A percentile compares a stretch with the other conserved stretches of the same genome.
These are phyloP conservation scores for Echeneis naucrates DNA, from an alignment of 2,797 vertebrate genomes.

Conservation along the genomic window DNA sequence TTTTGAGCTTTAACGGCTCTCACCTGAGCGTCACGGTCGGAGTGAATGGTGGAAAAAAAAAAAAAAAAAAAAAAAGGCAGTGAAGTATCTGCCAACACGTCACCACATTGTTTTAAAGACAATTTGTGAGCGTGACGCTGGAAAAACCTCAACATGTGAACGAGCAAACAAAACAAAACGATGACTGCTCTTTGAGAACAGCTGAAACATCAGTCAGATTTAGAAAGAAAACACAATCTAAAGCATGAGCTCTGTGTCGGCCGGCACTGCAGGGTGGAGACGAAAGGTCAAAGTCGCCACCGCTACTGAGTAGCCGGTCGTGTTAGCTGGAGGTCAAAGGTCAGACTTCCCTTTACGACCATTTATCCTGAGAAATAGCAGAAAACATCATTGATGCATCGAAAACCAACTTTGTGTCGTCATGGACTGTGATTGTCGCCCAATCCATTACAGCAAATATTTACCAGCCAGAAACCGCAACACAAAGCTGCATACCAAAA, in stretches of 20 bases:
- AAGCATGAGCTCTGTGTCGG: too few species aligned
- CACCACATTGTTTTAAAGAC: too few species aligned
- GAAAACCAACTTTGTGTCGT: neutral
- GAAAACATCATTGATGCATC: neutral
- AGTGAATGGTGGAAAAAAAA: too few species aligned
- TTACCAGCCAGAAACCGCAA: neutral
- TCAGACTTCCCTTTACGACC: neutral
- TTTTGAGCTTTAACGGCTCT: neutral
- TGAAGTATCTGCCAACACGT: neutral
- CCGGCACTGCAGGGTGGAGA: neutral
- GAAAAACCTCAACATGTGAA: neutral
- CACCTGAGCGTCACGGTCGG: neutral
- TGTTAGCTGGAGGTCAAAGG: slow-evolving; percentile 14
- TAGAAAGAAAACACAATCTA: neutral
- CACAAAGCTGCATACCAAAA: neutral
- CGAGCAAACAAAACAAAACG: neutral
- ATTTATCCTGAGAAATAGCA: neutral
- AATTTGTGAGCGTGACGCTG: neutral
- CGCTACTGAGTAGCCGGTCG: too few species aligned
- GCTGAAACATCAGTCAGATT: neutral
- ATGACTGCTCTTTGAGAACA: neutral
- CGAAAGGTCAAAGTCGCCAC: too few species aligned
- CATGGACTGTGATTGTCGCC: neutral
- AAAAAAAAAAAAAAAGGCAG: neutral
- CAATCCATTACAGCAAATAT: neutral